Conservation (phyloP, 2,888 invertebrate species). For the Cryptops parisi region DNA sequence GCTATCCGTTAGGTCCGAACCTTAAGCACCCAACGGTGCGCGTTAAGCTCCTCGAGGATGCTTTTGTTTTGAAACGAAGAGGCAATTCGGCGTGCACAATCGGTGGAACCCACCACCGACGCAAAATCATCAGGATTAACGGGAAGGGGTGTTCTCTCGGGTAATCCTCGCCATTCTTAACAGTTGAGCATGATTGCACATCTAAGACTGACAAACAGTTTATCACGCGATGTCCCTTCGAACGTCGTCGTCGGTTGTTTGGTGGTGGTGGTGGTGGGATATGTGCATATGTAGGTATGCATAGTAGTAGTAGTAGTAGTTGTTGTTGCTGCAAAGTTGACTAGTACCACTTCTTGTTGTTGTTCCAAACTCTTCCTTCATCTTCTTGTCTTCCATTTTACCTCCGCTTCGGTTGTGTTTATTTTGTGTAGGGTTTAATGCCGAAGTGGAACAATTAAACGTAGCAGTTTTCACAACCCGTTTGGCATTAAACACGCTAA, state of each 20-base stretch:
- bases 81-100: slow-evolving; percentile 1
- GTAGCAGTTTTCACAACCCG: slow-evolving; percentile 11
- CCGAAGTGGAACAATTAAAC: slow-evolving; percentile 14
- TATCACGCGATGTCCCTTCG: too few relatives aligned
- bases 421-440: slow-evolving; percentile 13
- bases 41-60: too few relatives aligned
- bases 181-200: slow-evolving; percentile 7
- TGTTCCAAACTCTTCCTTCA: not conserved
- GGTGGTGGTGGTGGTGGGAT: not conserved
- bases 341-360: too few relatives aligned
- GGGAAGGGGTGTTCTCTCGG: too few relatives aligned
- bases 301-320: not conserved
- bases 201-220: slow-evolving; percentile 8
- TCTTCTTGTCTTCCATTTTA: not conserved
- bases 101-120: too few relatives aligned
- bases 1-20: too few relatives aligned
- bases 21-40: too few relatives aligned
- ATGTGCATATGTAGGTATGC: not conserved
- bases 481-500: slow-evolving; percentile 15
- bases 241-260: not conserved
- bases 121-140: too few relatives aligned
- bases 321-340: too few relatives aligned
- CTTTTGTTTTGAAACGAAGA: not conserved
- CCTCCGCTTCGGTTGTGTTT: slow-evolving; percentile 4
- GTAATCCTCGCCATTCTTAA: slow-evolving; percentile 7